Conservation (phyloP, 2,888 invertebrate species). For the Griposia aprilina region DNA sequence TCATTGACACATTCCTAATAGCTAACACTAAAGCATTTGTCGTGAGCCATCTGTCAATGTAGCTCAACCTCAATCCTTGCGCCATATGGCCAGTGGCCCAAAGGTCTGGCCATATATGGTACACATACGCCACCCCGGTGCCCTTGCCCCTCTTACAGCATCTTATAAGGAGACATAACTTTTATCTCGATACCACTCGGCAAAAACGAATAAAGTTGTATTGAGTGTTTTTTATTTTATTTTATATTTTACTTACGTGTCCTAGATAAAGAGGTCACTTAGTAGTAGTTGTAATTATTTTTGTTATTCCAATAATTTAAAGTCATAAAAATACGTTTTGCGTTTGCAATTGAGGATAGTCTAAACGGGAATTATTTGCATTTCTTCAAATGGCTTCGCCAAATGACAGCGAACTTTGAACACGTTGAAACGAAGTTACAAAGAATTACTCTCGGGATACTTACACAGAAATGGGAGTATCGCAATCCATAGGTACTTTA, state of each 20-base stretch:
- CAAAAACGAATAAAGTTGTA: constrained; percentile 46
- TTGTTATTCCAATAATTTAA: neutral
- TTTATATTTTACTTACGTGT: constrained; percentile 54
- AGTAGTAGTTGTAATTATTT: constrained; percentile 3
- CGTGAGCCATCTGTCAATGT: constrained; percentile 56
- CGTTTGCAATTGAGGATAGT: neutral
- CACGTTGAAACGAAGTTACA: neutral
- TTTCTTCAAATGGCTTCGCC: neutral
- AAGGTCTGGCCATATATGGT: constrained; percentile 64
- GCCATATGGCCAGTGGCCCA: constrained; percentile 60
- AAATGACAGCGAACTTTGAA: neutral
- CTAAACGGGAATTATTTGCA: neutral
- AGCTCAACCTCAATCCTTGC: constrained; percentile 52
- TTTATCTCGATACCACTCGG: constrained; percentile 49
- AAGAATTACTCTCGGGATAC: constrained; percentile 8
- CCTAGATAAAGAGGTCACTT: constrained; percentile 61
- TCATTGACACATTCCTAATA: constrained; percentile 51
- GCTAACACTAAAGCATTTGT: constrained; percentile 36
- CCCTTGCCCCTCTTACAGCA: constrained; percentile 70
- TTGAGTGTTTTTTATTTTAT: constrained; percentile 26
- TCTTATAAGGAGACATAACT: constrained; percentile 67
- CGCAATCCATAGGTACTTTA: constrained; percentile 20
- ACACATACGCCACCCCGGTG: constrained; percentile 55
- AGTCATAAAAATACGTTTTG: neutral
- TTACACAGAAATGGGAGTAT: constrained; percentile 38